Evolutionary conservation across 2,113 vertebrate species (phyloP), one percentile per base, ranked within the genome.

Genomic region (Lampris incognitus): DNA sequence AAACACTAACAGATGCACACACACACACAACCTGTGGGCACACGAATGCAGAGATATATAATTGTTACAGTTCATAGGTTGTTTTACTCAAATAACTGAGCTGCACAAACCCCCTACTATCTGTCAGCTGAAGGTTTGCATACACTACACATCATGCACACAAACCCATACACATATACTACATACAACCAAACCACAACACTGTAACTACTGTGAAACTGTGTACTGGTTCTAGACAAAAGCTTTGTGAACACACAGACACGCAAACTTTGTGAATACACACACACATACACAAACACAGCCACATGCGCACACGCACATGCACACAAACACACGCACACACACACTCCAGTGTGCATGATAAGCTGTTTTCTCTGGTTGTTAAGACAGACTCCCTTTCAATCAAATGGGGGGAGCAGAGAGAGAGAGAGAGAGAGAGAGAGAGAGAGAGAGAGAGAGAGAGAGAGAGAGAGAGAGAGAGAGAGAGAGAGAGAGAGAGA

Each of bases 91-190:
- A 61, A 65, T 0, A 6, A 67, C 37, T 36, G 61, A 36, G 9
- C n/a, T 10, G 37, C 4, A 5, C 52, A 67, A 77, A 73, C 60
- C 78, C 56, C 5, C 36, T 4, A 1, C 44, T 58, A n/a, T 60
- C 39, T 44, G 51, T 68, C 57, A 67, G 72, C 75, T 76, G 60
- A 68, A 76, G 44, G 59, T 4, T 9, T 69, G 44, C 4, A 46
- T 46, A 24, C 7, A 7, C 44, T 5, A 46, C 4, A 46, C 44
- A 46, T 46, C 4, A 4, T 46, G 44, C 7, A 7, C 44, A 7
- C 44, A 5, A 4, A 46, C 44, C 4, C 44, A 2, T 7, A 46
- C 44, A 46, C 44, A 46, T 7, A 46, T 7, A 48, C 57, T 54
- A 46, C 51, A 68, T 65, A 50, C 40, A 36, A 54, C n/a, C 58